Base-by-base conservation (phyloP, 1,140 invertebrate species). In the Ylistrum balloti region DNA sequence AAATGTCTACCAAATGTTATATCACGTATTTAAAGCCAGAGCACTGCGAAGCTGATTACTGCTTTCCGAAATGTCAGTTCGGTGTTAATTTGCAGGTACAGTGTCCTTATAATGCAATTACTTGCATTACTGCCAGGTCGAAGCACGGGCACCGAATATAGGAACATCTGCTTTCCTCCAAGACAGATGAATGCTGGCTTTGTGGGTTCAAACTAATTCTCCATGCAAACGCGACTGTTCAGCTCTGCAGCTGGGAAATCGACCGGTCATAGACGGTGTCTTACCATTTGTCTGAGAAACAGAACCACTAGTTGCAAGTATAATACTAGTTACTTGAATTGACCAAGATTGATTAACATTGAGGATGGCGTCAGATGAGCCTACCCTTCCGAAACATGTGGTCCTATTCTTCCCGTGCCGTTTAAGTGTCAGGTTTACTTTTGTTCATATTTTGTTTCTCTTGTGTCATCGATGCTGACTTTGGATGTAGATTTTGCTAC, bases 1-100 rank as follows among this genome's bases (percentile, higher is more conserved):
- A 74, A 74, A 74, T 74, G 56, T 74, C 56, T 74, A n/a, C 22
- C 5, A n/a, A 74, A 74, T 74, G 56, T 74, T 74, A 28, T 74
- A 74, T 28, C 17, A 74, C 56, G 56, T 74, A 74, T 28, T 74
- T 74, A 74, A 74, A 28, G 2, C 9, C n/a, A 9, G 22, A 28
- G 56, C 9, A 74, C n/a, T n/a, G n/a, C 5, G 15, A n/a, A 28
- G 56, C 56, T 74, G 56, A 74, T 74, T 74, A 74, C 9, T 22
- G 22, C 56, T 74, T 74, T 17, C 41, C 41, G 41, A 45, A 45
- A 28, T 74, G 56, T 74, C 56, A 74, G 22, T 74, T 74, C 5
- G 56, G 56, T n/a, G 56, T 74, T 74, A 74, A 74, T 74, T 74
- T 28, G 2, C 56, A 28, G 56, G 56, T 74, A 28, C 56, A 74